These are phyloP conservation scores for Opisthograptis luteolata DNA, from an alignment of 2,888 invertebrate species.

Conservation along the genomic window DNA sequence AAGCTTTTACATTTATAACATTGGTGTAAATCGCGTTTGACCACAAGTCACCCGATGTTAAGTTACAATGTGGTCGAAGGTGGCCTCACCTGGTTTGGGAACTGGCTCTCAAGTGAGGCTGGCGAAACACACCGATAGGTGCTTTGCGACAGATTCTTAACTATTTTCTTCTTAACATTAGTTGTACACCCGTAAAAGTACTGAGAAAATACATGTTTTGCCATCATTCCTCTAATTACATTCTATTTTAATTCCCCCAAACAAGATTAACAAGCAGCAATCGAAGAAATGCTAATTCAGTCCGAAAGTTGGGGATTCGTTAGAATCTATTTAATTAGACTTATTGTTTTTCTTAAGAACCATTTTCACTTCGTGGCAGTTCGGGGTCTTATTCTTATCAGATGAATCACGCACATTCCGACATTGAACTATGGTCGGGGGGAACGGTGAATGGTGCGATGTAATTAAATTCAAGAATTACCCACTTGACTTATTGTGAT, in stretches of 20 bases:
- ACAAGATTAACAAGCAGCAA: constrained; percentile 31
- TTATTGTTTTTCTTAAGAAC: constrained; percentile 59
- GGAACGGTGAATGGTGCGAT: constrained; percentile 44
- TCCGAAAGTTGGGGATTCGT: constrained; percentile 41
- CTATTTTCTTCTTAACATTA: too few species aligned
- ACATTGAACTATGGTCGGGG: constrained; percentile 54
- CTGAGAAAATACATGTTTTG: too few species aligned
- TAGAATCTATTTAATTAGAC: constrained; percentile 57
- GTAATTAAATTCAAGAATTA: constrained; percentile 37
- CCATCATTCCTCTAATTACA: not conserved
- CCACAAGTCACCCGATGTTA: too few species aligned
- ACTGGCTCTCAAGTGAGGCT: too few species aligned
- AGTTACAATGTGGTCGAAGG: too few species aligned
- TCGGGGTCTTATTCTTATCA: constrained; percentile 41
- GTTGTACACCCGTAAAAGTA: too few species aligned
- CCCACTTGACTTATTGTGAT: too few species aligned
- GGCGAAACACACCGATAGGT: too few species aligned
- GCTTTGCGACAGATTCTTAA: too few species aligned
- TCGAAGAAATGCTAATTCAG: constrained; percentile 29
- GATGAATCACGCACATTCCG: constrained; percentile 60
- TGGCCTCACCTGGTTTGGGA: too few species aligned
- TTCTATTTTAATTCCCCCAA: constrained; percentile 15
- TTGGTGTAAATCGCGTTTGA: too few species aligned
- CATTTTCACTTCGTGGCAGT: constrained; percentile 33
- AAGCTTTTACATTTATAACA: too few species aligned